Base-by-base conservation (phyloP, 2,888 invertebrate genomes). In the Palloptera scutellata region DNA sequence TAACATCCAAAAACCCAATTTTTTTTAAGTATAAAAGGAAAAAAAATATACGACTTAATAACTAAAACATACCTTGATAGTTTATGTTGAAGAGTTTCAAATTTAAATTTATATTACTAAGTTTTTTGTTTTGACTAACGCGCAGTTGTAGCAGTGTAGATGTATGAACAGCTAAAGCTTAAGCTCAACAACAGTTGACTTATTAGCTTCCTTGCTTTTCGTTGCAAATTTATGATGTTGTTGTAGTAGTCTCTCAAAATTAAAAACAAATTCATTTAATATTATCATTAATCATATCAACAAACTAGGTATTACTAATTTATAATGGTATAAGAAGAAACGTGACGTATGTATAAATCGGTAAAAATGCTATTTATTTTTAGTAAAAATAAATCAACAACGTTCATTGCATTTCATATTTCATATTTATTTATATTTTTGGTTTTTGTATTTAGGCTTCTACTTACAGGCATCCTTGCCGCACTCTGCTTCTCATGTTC, bases 401-500 rank as follows among this genome's bases (percentile, higher is more conserved):
- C 51, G 70, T 67, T 74, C 66, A 70, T 74, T 77, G 69, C 30
- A 30, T 30, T 30, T n/a, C n/a, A n/a, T n/a, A n/a, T n/a, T n/a
- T n/a, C n/a, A n/a, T n/a, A n/a, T n/a, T 2, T 30, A 30, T 30
- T 30, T 30, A 30, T 40, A 30, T 60, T 54, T 64, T 30, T 40
- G 15, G 40, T 40, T 40, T 51, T 60, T 54, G 53, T 55, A 66
- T 72, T 72, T 69, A 30, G 66, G 71, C 70, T 64, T 76, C 72
- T 81, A 81, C 81, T 81, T 81, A 81, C 81, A 80, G 79, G 82
- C 81, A 75, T 79, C 75, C 79, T 74, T 81, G 81, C 81, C 81
- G 79, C 79, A 73, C 79, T 30, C 30, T 30, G 66, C 19, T 77
- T 43, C 63, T 41, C 60, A n/a, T n/a, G n/a, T 17, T 10, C 48